Percentiles rank a stretch among this genome's conserved stretches.
Conservation (phyloP, 37 sponge, comb jelly and placozoan genomes). For the Spongilla lacustris region DNA sequence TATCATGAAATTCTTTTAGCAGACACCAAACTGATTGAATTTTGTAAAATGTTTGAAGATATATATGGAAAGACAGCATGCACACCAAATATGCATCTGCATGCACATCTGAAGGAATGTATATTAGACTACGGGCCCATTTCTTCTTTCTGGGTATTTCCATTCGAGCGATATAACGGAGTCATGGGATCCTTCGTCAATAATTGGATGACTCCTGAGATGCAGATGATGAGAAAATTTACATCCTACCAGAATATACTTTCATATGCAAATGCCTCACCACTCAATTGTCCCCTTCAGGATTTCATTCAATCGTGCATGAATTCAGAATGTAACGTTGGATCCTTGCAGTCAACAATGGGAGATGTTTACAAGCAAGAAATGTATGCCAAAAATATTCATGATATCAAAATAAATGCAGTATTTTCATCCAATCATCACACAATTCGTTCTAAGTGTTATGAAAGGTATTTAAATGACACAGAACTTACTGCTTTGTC, state of each 20-base stretch:
- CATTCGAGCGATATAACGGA: constrained; percentile 66
- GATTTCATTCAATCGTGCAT: not conserved
- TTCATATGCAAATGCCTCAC: not conserved
- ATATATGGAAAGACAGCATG: constrained; percentile 40
- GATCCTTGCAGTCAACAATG: not conserved
- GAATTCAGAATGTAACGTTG: not conserved
- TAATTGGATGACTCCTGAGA: constrained; percentile 37
- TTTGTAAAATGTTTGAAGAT: constrained; percentile 11
- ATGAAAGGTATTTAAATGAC: not conserved
- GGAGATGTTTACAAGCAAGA: not conserved
- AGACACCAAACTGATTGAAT: constrained; percentile 13
- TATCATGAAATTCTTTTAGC: constrained; percentile 9
- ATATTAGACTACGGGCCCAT: constrained; percentile 47
- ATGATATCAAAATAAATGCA: not conserved
- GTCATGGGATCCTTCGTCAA: constrained; percentile 51
- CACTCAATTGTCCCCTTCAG: not conserved
- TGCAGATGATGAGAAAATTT: constrained; percentile 56
- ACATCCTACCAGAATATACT: constrained; percentile 9
- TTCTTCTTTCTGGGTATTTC: constrained; percentile 59
- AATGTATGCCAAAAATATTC: not conserved
- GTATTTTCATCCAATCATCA: not conserved
- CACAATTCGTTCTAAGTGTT: not conserved
- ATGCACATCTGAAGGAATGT: constrained; percentile 45
- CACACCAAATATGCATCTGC: constrained; percentile 62
- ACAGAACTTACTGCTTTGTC: not conserved